A percentile compares a stretch with the other conserved stretches of the same genome.
These are phyloP conservation scores for Steatocranus sp. DNA, from an alignment of 2,797 vertebrate genomes.

Conservation along the genomic window DNA sequence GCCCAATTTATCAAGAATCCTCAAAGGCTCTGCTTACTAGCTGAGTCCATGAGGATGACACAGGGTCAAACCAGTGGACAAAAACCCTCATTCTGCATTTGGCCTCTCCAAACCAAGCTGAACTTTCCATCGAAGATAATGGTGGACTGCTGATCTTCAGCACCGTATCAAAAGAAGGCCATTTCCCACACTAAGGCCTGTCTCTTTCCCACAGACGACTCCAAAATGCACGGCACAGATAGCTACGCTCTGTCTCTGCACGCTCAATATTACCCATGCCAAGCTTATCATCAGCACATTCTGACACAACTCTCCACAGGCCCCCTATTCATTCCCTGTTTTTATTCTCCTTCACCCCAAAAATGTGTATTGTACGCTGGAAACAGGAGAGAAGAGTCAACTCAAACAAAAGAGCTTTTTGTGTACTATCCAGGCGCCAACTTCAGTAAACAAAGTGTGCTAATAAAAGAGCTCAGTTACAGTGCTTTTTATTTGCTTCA, in stretches of 20 bases:
- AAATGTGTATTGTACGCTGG: conserved; percentile 35
- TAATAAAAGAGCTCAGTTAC: conserved; percentile 50
- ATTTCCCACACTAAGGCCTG: conserved; percentile 61
- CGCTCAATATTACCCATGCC: conserved; percentile 32
- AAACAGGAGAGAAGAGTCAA: neutral
- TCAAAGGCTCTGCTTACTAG: conserved; percentile 40
- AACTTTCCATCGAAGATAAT: conserved; percentile 54
- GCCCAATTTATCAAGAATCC: conserved; percentile 48
- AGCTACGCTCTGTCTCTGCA: conserved; percentile 17
- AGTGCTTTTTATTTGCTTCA: conserved; percentile 9
- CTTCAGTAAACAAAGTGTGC: conserved; percentile 41
- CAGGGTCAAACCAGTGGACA: conserved; percentile 34
- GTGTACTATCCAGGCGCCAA: conserved; percentile 24
- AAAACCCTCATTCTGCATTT: conserved; percentile 47
- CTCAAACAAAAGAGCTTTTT: conserved; percentile 46
- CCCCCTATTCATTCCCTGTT: conserved; percentile 39
- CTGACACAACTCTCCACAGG: conserved; percentile 43
- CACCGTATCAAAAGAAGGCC: conserved; percentile 36
- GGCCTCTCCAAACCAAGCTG: conserved; percentile 34
- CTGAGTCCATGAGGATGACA: conserved; percentile 30
- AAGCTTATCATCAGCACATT: conserved; percentile 50
- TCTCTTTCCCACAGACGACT: conserved; percentile 68
- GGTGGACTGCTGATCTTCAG: conserved; percentile 41
- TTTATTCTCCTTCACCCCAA: conserved; percentile 38
- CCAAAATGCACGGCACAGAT: conserved; percentile 36